These are phyloP conservation scores for Drosophila nikananu DNA, from an alignment of 1,140 invertebrate species.

Conservation along the genomic window DNA sequence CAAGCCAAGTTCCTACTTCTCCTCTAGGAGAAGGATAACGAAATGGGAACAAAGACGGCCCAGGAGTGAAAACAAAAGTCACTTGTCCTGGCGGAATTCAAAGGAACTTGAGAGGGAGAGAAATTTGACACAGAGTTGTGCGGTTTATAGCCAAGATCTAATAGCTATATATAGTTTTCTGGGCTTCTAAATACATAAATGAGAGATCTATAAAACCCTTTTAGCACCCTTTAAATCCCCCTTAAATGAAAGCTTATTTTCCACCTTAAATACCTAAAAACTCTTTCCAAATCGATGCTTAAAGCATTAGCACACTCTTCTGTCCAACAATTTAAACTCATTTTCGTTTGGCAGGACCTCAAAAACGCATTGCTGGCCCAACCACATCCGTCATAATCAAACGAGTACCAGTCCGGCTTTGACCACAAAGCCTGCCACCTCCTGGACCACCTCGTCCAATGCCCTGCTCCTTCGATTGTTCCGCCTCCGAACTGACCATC, in stretches of 20 bases:
- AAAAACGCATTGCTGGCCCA: slow-evolving; percentile 25
- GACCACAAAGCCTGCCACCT: slow-evolving; percentile 31
- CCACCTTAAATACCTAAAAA: not conserved
- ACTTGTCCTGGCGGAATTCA: slow-evolving; percentile 18
- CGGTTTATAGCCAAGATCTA: not conserved
- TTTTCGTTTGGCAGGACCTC: slow-evolving; percentile 19
- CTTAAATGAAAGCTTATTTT: not conserved
- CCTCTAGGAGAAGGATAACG: slow-evolving; percentile 12
- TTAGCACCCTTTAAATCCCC: not conserved
- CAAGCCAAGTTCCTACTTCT: slow-evolving; percentile 5
- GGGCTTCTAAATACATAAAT: too few relatives aligned
- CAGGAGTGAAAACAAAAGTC: slow-evolving; percentile 17
- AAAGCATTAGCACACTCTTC: slow-evolving; percentile 13
- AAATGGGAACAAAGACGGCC: slow-evolving; percentile 20
- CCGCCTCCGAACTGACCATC: slow-evolving; percentile 31
- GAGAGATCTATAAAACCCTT: too few relatives aligned
- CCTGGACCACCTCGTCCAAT: not conserved
- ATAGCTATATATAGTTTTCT: not conserved
- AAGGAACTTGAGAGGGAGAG: not conserved
- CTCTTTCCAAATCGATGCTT: slow-evolving; percentile 1
- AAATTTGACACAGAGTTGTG: not conserved
- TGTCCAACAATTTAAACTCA: slow-evolving; percentile 22
- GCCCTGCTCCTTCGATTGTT: not conserved
- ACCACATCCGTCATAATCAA: slow-evolving; percentile 54
- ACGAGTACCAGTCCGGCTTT: slow-evolving; percentile 23